These are phyloP conservation scores for Saguinus imperator DNA, from an alignment of 2,113 vertebrate genomes.

Conservation along the genomic window DNA sequence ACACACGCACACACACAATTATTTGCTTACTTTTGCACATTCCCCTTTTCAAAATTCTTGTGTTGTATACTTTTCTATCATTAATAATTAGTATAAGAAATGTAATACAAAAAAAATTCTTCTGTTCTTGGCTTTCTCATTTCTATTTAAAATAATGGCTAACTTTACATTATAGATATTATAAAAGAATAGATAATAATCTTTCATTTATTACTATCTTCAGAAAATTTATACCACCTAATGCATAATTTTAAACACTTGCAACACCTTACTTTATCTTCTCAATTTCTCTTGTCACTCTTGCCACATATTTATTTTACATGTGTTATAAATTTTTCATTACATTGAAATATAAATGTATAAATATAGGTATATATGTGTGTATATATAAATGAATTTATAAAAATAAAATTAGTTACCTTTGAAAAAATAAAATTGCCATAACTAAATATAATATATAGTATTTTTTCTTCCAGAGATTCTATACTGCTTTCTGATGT, in stretches of 20 bases:
- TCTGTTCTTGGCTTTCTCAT: neutral
- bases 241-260: neutral
- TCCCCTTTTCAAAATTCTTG: neutral
- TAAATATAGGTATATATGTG: neutral
- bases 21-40: neutral
- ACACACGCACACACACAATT: neutral
- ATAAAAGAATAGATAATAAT: neutral
- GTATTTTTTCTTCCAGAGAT: neutral
- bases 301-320: neutral
- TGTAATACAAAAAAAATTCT: neutral
- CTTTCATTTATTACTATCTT: neutral
- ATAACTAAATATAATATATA: neutral
- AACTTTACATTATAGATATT: neutral
- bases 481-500: neutral
- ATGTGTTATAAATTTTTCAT: neutral
- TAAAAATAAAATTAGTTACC: neutral
- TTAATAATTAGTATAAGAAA: neutral
- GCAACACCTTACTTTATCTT: neutral
- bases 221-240: neutral
- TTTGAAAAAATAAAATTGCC: neutral
- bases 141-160: neutral
- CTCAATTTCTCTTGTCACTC: neutral
- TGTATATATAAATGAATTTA: neutral
- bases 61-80: neutral
- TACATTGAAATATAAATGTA: neutral